Base-by-base conservation (phyloP, 2,797 vertebrate genomes). In the Petrocephalus sullivani region DNA sequence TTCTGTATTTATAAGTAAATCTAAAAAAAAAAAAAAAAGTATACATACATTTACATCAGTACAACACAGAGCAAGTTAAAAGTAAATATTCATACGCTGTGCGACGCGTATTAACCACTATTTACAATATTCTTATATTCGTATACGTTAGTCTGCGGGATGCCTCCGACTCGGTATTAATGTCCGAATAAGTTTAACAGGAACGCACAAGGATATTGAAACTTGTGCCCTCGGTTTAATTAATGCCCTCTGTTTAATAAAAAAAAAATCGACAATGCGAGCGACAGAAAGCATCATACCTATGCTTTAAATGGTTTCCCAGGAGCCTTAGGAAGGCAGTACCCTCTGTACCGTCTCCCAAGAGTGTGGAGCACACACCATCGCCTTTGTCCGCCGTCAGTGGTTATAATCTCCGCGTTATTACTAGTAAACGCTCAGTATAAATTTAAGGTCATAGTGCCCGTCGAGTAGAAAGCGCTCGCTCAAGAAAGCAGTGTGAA, bases 401-500 rank as follows among this genome's bases (percentile, higher is more conserved):
- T 28, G 57, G 16, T 46, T 78, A 78, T 49, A 49, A 49, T 78
- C 71, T 41, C 46, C 49, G 51, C 51, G 51, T 84, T 54, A 53
- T 84, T 51, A 71, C 64, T 84, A 23, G 51, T 84, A 53, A 84
- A 53, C 8, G 21, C 49, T 28, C 19, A 82, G n/a, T 19, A n/a
- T 88, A 0, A 49, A 82, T 81, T 58, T 23, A 84, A 60, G 86
- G 90, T 90, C 90, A 87, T 91, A 91, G 89, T 33, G 89, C 84
- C 89, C 87, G 57, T 56, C 57, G 5, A 58, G 14, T 83, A 54
- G 9, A 12, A n/a, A 81, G 23, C 37, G 49, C 54, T 61, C 54
- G 54, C n/a, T 64, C 57, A 10, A 21, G 37, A 86, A 6, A 56
- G n/a, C 28, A 81, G 33, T 19, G 49, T 37, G 19, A 3, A 21